These are phyloP conservation scores for Flexamia atlantica DNA, from an alignment of 2,888 invertebrate genomes.

Conservation along the genomic window DNA sequence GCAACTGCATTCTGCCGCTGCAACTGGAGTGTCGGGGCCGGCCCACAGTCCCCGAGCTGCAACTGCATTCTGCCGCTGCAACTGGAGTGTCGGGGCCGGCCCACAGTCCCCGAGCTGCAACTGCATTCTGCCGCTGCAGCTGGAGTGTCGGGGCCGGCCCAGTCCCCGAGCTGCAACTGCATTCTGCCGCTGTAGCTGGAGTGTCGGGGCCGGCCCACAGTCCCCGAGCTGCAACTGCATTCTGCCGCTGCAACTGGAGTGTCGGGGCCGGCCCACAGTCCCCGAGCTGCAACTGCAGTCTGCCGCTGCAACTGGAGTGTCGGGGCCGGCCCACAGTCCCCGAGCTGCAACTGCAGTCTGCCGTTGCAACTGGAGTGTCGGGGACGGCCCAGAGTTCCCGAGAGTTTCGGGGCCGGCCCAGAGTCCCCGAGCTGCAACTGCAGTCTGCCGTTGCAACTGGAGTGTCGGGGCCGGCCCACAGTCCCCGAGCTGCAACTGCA, in stretches of 20 bases:
- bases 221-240: slow-evolving; percentile 27
- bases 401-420: too few species aligned
- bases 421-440: not conserved
- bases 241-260: slow-evolving; percentile 19
- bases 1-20: slow-evolving; percentile 22
- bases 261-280: too few species aligned
- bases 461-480: slow-evolving; percentile 15
- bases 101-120: too few species aligned
- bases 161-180: slow-evolving; percentile 22
- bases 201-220: too few species aligned
- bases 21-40: slow-evolving; percentile 25
- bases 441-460: slow-evolving; percentile 19
- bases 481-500: slow-evolving; percentile 25
- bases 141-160: slow-evolving; percentile 24
- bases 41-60: too few species aligned
- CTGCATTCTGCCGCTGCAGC: slow-evolving; percentile 21
- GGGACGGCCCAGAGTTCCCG: too few species aligned
- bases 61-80: slow-evolving; percentile 17
- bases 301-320: slow-evolving; percentile 13
- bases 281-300: slow-evolving; percentile 25
- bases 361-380: slow-evolving; percentile 11
- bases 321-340: too few species aligned
- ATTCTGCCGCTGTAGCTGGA: slow-evolving; percentile 21
- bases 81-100: slow-evolving; percentile 28
- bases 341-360: slow-evolving; percentile 28